A percentile compares a stretch with the other conserved stretches of the same genome.
phyloP scores from a whole-genome alignment of 2,113 vertebrate species.

The Synodontis membranacea region DNA sequence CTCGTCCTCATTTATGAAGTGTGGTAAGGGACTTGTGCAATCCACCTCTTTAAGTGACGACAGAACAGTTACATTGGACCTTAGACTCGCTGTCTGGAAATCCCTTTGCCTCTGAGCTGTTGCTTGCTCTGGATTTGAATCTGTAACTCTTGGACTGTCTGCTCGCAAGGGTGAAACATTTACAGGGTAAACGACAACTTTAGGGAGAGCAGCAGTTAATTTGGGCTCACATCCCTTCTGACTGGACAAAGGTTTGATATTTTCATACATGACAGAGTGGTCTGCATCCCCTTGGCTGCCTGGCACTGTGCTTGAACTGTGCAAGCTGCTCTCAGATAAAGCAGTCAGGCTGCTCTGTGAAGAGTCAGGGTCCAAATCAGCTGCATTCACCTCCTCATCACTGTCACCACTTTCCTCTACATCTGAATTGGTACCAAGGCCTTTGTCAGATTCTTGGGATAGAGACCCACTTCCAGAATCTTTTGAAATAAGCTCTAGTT shows the following conservation, averaged over 20 bases:
- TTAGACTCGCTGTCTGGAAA: conserved; percentile 68
- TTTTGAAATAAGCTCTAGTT: conserved; percentile 88
- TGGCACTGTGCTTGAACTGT: conserved; percentile 67
- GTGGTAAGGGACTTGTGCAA: conserved; percentile 72
- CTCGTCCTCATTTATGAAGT: conserved; percentile 71
- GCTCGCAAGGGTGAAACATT: conserved; percentile 84
- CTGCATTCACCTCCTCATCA: conserved; percentile 86
- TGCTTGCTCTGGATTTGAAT: conserved; percentile 76
- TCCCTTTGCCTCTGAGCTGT: conserved; percentile 81
- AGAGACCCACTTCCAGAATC: conserved; percentile 83
- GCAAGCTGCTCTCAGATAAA: conserved; percentile 72
- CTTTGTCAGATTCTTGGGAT: conserved; percentile 89
- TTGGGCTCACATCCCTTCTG: conserved; percentile 77
- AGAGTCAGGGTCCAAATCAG: conserved; percentile 80
- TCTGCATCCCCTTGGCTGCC: conserved; percentile 64
- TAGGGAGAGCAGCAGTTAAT: conserved; percentile 81
- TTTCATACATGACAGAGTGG: conserved; percentile 55
- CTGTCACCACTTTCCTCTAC: conserved; percentile 91
- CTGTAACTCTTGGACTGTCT: conserved; percentile 81
- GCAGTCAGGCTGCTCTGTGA: conserved; percentile 74
- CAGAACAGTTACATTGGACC: conserved; percentile 70
- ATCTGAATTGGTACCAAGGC: conserved; percentile 87
- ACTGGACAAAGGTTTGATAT: conserved; percentile 66
- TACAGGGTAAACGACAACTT: conserved; percentile 90
- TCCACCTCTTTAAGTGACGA: conserved; percentile 80